Conservation (phyloP, 2,888 invertebrate genomes). For the Microctonus brassicae region DNA sequence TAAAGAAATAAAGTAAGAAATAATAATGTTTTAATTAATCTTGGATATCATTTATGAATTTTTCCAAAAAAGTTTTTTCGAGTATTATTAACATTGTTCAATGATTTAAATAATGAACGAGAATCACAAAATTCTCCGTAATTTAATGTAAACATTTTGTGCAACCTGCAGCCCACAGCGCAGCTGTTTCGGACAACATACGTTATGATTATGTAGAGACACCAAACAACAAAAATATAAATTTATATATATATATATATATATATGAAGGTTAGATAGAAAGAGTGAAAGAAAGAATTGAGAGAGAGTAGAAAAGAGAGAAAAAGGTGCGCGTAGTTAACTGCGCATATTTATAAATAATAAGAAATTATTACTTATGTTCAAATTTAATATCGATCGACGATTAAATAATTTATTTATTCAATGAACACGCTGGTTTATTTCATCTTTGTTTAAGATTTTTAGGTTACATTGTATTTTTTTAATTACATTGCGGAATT, state of each 20-base stretch:
- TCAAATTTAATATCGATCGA: no score
- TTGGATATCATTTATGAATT: neutral
- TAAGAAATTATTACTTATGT: no score
- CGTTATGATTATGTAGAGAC: neutral
- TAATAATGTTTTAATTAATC: slow-evolving; percentile 4
- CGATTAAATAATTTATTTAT: neutral
- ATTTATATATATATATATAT: neutral
- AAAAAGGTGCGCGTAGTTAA: no score
- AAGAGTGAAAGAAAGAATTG: no score
- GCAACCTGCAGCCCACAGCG: slow-evolving; percentile 40
- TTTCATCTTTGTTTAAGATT: no score
- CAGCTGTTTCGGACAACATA: slow-evolving; percentile 44
- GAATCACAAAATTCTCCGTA: slow-evolving; percentile 6
- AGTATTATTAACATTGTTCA: slow-evolving; percentile 2
- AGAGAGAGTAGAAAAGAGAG: no score
- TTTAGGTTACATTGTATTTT: no score
- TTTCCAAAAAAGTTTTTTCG: slow-evolving; percentile 7
- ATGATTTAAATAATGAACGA: neutral
- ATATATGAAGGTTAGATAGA: no score
- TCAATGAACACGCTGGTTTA: neutral
- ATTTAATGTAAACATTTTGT: slow-evolving; percentile 43
- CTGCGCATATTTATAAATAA: no score
- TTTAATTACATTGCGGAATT: neutral
- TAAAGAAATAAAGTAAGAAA: neutral
- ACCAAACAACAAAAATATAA: neutral